Evolutionary conservation across 2,888 invertebrate species (phyloP), one percentile per base, ranked within the genome.

Genomic region (Oscheius onirici): DNA sequence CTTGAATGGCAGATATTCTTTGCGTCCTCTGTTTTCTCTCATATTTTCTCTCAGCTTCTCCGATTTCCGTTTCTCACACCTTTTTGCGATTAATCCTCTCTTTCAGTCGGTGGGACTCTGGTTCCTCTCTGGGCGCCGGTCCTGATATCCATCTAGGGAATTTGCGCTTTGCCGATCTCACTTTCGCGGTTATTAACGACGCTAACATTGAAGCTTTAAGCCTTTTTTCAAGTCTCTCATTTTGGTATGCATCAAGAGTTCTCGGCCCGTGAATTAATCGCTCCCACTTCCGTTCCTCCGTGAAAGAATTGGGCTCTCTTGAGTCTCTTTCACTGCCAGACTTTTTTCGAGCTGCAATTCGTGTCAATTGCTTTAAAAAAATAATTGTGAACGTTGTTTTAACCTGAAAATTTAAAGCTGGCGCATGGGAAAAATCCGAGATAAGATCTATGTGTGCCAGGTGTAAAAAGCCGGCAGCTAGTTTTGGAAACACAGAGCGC

Each of bases 141-240:
- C 43, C 41, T 17, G 46, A 58, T 58, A 58, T 40, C 40, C n/a
- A 58, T 41, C 43, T 43, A 17, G 58, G 58, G 58, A 58, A 58
- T 58, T 40, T 20, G 20, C 46, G 46, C 20, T 40, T 24, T 34
- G 58, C 58, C 57, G 57, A 34, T 58, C 41, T 40, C 58, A 58
- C 58, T 41, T 43, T 58, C 58, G 58, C 58, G 58, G 58, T 58
- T 58, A 58, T 58, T 58, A 58, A 58, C 41, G 58, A 41, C 58
- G 58, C 43, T 58, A 58, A 58, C 58, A 58, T 11, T 58, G 20
- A n/a, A 6, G 52, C 13, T 46, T 20, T 13, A 5, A 46, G 46
- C 13, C 46, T 26, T 55, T 20, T 55, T 20, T 46, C n/a, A n/a
- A n/a, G n/a, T n/a, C n/a, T n/a, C n/a, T n/a, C n/a, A n/a, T 17